Evolutionary conservation across 2,113 vertebrate species (phyloP), one percentile per base, ranked within the genome.

Genomic region (Climacteris rufus): DNA sequence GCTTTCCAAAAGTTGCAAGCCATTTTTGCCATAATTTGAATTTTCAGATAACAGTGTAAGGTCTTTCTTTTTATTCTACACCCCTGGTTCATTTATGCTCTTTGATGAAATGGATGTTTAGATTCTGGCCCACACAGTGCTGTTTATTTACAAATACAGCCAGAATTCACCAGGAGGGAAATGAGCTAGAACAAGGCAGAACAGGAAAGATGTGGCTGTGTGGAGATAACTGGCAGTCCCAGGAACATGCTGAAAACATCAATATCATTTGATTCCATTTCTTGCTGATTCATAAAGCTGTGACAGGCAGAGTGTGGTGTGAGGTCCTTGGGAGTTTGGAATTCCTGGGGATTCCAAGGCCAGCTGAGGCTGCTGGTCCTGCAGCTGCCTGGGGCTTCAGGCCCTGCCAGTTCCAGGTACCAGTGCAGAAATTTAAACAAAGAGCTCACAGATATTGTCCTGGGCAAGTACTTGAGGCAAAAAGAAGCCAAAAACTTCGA

Each of bases 131-230:
- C 9, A n/a, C 9, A 7, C 3, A 57, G 8, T 52, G 31, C 21
- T 76, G 17, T 15, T 71, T 37, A 53, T 70, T 85, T 40, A 60
- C 20, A 82, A 79, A 30, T 30, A 15, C 15, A 70, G 17, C 21
- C 40, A 80, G 15, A n/a, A 39, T 40, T 74, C 45, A 23, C 25
- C 27, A 71, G 4, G 2, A 42, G 42, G 42, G 24, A 63, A 82
- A 75, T 20, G 33, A 91, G 42, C 15, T 56, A 42, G 40, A 87
- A 53, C 24, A 53, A 81, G 50, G 74, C 4, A 39, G 25, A 50
- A 28, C 22, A 47, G 3, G 8, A 39, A 56, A 53, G 7, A 18
- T 0, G 11, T 0, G 1, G 12, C 5, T 9, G 28, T 30, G 35
- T 74, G 90, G 66, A 37, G 56, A 49, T n/a, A 74, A 75, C 20